These are phyloP conservation scores for Tragelaphus scriptus DNA, from an alignment of 2,113 vertebrate species.

Conservation along the genomic window DNA sequence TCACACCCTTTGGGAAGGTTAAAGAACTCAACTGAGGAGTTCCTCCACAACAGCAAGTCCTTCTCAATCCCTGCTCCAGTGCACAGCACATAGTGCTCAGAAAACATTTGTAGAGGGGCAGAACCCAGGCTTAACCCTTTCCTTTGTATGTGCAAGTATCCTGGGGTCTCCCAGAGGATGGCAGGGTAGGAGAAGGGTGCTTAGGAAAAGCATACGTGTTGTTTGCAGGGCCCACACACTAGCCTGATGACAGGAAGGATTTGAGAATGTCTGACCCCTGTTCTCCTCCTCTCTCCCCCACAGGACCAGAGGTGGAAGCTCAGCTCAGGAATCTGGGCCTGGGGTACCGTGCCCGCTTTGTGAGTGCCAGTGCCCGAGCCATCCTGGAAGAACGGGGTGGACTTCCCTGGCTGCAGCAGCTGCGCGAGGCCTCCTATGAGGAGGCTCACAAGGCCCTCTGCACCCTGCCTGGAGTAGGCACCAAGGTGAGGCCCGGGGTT, in stretches of 20 bases:
- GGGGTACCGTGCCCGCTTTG: slow-evolving; percentile 92
- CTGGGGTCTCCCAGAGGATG: not conserved
- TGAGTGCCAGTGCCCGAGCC: slow-evolving; percentile 85
- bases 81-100: not conserved
- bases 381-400: slow-evolving; percentile 82
- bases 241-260: not conserved
- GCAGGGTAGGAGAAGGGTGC: not conserved
- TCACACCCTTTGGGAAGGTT: not conserved
- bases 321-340: slow-evolving; percentile 89
- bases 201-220: not conserved
- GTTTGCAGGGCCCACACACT: not conserved
- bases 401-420: slow-evolving; percentile 82
- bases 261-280: not conserved
- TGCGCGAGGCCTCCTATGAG: slow-evolving; percentile 81
- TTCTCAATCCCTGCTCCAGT: not conserved
- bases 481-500: slow-evolving; percentile 82
- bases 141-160: not conserved
- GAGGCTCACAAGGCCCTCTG: slow-evolving; percentile 87
- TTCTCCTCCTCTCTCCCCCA: not conserved
- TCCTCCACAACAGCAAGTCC: not conserved
- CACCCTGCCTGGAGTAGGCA: slow-evolving; percentile 90
- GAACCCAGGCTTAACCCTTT: not conserved
- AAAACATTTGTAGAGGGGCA: not conserved
- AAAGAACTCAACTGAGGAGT: not conserved
- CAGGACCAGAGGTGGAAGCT: slow-evolving; percentile 84